A percentile compares a stretch with the other conserved stretches of the same genome.
Conservation (phyloP, 2,113 vertebrate species). For the Bettongia penicillata region DNA sequence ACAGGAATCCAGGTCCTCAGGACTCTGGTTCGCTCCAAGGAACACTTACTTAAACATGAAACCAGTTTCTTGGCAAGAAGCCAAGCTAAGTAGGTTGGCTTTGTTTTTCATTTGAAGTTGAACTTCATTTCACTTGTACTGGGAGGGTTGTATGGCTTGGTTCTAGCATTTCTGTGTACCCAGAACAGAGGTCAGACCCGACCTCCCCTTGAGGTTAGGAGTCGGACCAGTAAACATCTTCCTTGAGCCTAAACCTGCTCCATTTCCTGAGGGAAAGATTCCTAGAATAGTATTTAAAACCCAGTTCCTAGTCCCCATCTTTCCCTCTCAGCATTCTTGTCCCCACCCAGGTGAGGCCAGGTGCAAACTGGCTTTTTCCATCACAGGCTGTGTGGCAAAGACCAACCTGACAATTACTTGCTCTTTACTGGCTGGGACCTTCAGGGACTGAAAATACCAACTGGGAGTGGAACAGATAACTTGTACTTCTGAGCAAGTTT, state of each 20-base stretch:
- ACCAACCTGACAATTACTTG: not conserved
- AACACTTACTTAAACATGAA: not conserved
- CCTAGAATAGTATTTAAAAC: not conserved
- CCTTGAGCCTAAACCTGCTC: not conserved
- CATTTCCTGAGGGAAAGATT: not conserved
- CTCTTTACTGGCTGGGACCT: not conserved
- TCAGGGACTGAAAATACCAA: not conserved
- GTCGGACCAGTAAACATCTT: not conserved
- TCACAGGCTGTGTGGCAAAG: not conserved
- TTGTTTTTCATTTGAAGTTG: not conserved
- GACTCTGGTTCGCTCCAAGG: slow-evolving; percentile 3
- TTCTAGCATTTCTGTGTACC: not conserved
- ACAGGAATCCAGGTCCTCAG: not conserved
- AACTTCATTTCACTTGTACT: not conserved
- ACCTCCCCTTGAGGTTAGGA: not conserved
- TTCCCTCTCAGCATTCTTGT: not conserved
- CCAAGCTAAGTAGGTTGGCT: not conserved
- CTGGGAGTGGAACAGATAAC: not conserved
- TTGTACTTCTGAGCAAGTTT: not conserved
- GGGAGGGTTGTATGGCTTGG: not conserved
- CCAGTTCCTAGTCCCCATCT: not conserved
- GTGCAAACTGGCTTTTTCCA: not conserved
- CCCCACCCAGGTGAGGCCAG: not conserved
- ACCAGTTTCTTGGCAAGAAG: not conserved
- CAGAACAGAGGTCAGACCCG: not conserved